phyloP scores from a whole-genome alignment of 2,797 vertebrate species.

The Enteromius paludinosus region DNA sequence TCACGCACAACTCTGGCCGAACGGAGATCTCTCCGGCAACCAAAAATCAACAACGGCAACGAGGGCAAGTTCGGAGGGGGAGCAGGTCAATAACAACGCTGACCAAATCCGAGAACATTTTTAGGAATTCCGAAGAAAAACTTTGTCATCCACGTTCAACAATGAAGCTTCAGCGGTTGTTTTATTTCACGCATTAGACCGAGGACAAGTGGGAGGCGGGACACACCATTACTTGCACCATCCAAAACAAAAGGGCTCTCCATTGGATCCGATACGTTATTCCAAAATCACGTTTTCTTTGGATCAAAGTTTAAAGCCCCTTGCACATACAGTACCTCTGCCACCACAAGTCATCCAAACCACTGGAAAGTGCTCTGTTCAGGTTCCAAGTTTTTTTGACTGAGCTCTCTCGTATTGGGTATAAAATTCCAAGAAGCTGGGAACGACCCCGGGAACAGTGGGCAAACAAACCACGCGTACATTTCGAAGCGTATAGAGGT shows the following conservation, averaged over 20 bases:
- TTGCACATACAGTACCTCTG: conserved; percentile 70
- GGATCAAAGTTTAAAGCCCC: conserved; percentile 65
- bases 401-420: conserved; percentile 3
- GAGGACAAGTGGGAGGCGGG: conserved; percentile 72
- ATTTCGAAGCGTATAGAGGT: conserved; percentile 45
- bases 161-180: conserved; percentile 60
- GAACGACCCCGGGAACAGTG: conserved; percentile 13
- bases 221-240: conserved; percentile 63
- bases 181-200: conserved; percentile 57
- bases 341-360: conserved; percentile 75
- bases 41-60: conserved; percentile 73
- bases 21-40: conserved; percentile 82
- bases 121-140: conserved; percentile 45
- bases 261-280: conserved; percentile 65
- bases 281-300: conserved; percentile 50
- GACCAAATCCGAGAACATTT: conserved; percentile 74
- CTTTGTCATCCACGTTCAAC: conserved; percentile 56
- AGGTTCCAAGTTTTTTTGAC: conserved; percentile 24
- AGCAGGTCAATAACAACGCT: conserved; percentile 80
- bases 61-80: conserved; percentile 75
- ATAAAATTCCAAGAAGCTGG: conserved; percentile 13
- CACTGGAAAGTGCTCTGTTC: conserved; percentile 40
- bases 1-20: conserved; percentile 75
- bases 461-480: conserved; percentile 35
- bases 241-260: conserved; percentile 80